Base-by-base conservation (phyloP, 2,888 invertebrate species). In the Lithosia quadra region DNA sequence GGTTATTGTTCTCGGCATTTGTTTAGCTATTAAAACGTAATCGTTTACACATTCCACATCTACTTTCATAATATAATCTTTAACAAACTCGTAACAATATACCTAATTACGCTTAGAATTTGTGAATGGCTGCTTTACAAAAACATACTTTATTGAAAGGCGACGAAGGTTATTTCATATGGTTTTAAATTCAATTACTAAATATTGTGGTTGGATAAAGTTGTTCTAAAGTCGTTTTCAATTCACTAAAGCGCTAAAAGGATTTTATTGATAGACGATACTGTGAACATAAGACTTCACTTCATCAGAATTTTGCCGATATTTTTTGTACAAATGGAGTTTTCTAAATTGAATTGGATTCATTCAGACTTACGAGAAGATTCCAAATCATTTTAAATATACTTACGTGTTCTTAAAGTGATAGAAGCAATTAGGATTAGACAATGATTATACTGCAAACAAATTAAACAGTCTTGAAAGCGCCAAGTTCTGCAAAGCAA, bases 161-260 rank as follows among this genome's bases (percentile, higher is more conserved):
- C n/a, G 8, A 21, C 33, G 56, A 74, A 77, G 63, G 69, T 56
- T 33, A 21, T 58, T 65, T 36, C 24, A 57, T 55, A 58, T 69
- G 53, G 63, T 60, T 79, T 72, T 71, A 72, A 76, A 80, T 80
- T 79, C 78, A 82, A 82, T 84, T 81, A 80, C 72, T 70, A 69
- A 75, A 77, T 75, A 78, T 82, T 79, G 79, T 68, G 75, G 70
- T 43, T 77, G 72, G 79, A 80, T 81, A 74, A 69, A 80, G 74
- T 78, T 75, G 72, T 65, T 75, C 72, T 77, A 73, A 84, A 79
- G 78, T 77, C 70, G 79, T 82, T 84, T 81, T 77, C 78, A 76
- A 78, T 84, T 76, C 79, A 81, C 78, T 79, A 76, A 74, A 82
- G 76, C 77, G 75, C 76, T 72, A 49, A 75, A 77, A 75, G 76